Conservation (phyloP, 2,113 vertebrate genomes). For the Dromaius novaehollandiae region DNA sequence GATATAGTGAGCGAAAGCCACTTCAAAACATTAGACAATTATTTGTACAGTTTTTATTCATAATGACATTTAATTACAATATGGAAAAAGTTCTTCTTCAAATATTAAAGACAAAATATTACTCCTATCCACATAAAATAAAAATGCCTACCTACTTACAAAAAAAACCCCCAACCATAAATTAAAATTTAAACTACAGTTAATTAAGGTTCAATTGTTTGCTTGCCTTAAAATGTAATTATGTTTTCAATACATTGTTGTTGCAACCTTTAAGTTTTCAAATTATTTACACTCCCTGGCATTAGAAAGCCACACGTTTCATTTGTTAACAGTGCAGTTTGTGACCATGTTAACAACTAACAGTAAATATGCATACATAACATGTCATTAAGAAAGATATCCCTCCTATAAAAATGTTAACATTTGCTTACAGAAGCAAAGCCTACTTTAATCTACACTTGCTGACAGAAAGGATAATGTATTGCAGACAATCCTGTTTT, state of each 20-base stretch:
- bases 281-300: not conserved
- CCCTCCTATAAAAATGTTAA: not conserved
- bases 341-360: conserved; percentile 14
- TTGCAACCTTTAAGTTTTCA: not conserved
- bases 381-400: conserved; percentile 22
- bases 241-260: not conserved
- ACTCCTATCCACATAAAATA: not conserved
- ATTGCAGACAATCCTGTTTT: conserved; percentile 21
- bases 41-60: not conserved
- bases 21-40: not conserved
- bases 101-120: not conserved
- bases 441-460: conserved; percentile 38
- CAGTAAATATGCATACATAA: conserved; percentile 29
- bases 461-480: conserved; percentile 47
- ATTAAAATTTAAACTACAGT: conserved; percentile 25
- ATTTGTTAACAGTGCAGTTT: not conserved
- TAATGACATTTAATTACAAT: not conserved
- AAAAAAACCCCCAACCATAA: not conserved
- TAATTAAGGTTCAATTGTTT: conserved; percentile 45
- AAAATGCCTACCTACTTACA: not conserved
- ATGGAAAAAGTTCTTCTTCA: not conserved
- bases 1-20: not conserved
- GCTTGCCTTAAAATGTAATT: not conserved
- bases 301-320: conserved; percentile 20
- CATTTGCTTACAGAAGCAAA: conserved; percentile 15